phyloP scores from a whole-genome alignment of 2,888 invertebrate genomes.

The Temnothorax rugatulus region DNA sequence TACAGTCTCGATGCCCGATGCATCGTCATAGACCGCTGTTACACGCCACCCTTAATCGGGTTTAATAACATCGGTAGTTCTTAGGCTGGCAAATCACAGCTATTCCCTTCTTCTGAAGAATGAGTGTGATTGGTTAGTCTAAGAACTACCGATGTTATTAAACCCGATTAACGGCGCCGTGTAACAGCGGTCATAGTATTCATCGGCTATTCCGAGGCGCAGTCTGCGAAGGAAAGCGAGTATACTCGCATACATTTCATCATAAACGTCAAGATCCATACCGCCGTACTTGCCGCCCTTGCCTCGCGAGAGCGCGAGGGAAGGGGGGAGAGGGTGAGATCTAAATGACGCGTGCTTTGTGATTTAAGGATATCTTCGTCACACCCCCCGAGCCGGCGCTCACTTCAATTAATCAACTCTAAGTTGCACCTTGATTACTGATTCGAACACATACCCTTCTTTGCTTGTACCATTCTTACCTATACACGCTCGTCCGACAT shows the following conservation, averaged over 20 bases:
- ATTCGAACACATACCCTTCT: constrained; percentile 10
- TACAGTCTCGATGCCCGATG: not conserved
- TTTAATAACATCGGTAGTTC: too few species aligned
- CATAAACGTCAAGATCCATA: constrained; percentile 33
- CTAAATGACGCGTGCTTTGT: constrained; percentile 63
- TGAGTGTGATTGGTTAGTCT: too few species aligned
- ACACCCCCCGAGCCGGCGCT: constrained; percentile 65
- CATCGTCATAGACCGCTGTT: not conserved
- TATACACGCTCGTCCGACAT: not conserved
- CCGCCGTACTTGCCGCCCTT: constrained; percentile 34
- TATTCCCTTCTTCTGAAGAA: too few species aligned
- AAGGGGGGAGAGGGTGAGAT: constrained; percentile 29
- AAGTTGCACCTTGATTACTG: constrained; percentile 65
- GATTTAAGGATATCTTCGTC: constrained; percentile 68
- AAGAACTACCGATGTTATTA: too few species aligned
- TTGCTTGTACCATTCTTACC: not conserved
- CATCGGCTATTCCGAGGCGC: constrained; percentile 4
- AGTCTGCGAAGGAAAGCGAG: not conserved
- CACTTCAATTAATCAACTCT: constrained; percentile 73
- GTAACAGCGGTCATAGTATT: not conserved
- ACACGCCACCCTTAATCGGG: too few species aligned
- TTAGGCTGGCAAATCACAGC: too few species aligned
- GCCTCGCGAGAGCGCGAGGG: not conserved
- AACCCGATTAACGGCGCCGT: too few species aligned
- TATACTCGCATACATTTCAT: not conserved